phyloP scores from a whole-genome alignment of 2,888 invertebrate genomes.

The Tetramorium bicarinatum region DNA sequence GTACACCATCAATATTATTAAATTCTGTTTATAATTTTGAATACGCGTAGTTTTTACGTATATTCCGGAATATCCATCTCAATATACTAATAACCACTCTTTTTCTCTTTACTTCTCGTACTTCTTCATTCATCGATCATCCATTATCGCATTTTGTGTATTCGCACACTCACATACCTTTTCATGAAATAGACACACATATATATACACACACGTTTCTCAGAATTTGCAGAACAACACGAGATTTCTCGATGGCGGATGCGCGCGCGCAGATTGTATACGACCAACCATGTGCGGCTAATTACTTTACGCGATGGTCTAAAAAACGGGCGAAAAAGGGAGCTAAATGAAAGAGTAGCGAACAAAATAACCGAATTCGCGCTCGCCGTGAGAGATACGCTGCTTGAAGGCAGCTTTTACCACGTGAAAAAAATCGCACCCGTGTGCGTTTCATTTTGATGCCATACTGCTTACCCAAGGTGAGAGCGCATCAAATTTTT shows the following conservation, averaged over 20 bases:
- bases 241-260: conserved; percentile 51
- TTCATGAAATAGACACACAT: conserved; percentile 10
- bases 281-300: conserved; percentile 53
- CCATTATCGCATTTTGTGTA: conserved; percentile 53
- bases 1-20: conserved; percentile 41
- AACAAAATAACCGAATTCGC: conserved; percentile 49
- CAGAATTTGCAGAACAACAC: conserved; percentile 50
- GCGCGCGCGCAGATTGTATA: conserved; percentile 46
- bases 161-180: conserved; percentile 22
- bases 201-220: neutral
- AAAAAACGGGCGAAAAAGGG: conserved; percentile 50
- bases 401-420: conserved; percentile 58
- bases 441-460: conserved; percentile 35
- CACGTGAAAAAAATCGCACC: conserved; percentile 47
- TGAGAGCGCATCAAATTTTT: conserved; percentile 26
- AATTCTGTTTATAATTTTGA: conserved; percentile 42
- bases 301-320: conserved; percentile 55
- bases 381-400: conserved; percentile 37
- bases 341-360: conserved; percentile 55
- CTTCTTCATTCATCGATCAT: conserved; percentile 55
- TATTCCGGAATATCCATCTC: conserved; percentile 54
- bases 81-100: conserved; percentile 50
- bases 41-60: conserved; percentile 17
- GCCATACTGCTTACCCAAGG: conserved; percentile 6
- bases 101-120: conserved; percentile 48